A percentile compares a stretch with the other conserved stretches of the same genome.
Conservation (phyloP, 2,888 invertebrate species). For the Lymantria monacha region DNA sequence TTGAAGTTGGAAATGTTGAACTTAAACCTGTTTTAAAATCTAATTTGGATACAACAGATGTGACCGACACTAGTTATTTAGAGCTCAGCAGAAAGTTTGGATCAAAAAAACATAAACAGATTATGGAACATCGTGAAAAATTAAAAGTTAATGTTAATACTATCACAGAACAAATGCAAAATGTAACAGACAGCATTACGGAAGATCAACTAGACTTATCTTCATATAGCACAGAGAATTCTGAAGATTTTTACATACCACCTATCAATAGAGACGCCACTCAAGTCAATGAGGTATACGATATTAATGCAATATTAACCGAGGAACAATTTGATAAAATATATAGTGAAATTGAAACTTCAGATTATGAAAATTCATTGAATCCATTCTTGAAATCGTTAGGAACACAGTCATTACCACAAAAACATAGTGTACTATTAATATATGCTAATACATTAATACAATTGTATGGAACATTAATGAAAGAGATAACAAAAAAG, state of each 20-base stretch:
- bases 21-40: constrained; percentile 49
- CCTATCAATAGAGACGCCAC: constrained; percentile 73
- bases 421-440: constrained; percentile 46
- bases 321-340: constrained; percentile 60
- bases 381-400: constrained; percentile 45
- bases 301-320: constrained; percentile 65
- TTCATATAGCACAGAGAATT: constrained; percentile 51
- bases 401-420: constrained; percentile 32
- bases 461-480: constrained; percentile 37
- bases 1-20: constrained; percentile 54
- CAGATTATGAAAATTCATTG: constrained; percentile 44
- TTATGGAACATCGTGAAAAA: constrained; percentile 83
- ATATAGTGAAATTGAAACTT: constrained; percentile 46
- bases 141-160: constrained; percentile 81
- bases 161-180: constrained; percentile 81
- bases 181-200: constrained; percentile 65
- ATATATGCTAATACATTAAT: constrained; percentile 57
- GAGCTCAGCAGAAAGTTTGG: constrained; percentile 84
- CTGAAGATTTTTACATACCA: constrained; percentile 73
- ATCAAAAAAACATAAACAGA: constrained; percentile 83
- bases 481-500: constrained; percentile 52
- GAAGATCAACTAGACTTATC: constrained; percentile 60
- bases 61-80: constrained; percentile 49
- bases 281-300: constrained; percentile 70
- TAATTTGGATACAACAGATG: constrained; percentile 33